Base-by-base conservation (phyloP, 2,797 vertebrate genomes). In the Alectoris magna region DNA sequence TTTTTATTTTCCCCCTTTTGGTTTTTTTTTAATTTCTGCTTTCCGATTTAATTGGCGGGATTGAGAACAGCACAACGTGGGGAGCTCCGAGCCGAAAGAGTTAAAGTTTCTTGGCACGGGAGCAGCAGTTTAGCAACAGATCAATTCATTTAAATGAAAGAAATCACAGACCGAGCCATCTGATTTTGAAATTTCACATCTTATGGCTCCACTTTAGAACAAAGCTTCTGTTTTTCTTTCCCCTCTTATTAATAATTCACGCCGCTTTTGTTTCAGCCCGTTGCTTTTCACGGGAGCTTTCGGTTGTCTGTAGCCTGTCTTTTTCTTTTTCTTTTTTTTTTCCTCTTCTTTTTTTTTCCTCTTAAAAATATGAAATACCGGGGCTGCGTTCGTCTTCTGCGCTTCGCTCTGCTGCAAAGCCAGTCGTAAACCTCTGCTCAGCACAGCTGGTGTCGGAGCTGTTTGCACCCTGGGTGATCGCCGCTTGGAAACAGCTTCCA, bases 81-180 rank as follows among this genome's bases (percentile, higher is more conserved):
- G n/a, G 22, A 53, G 76, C 22, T 94, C 66, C 89, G 88, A 91
- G 91, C 80, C 58, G 84, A 95, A 97, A 84, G 90, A 97, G 97
- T 97, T 97, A 94, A 98, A 90, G 93, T 94, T 97, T 97, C 95
- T 98, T 98, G 98, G 98, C 97, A 97, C 95, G 6, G 14, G 67
- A 95, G 87, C 92, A 91, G 91, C 78, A 96, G 96, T 98, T 97
- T 97, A 97, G 97, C 97, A 98, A 98, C 97, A 97, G 97, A 98
- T 98, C 97, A 98, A 97, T 98, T 98, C 97, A 98, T 98, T 98
- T 98, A 97, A 97, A 98, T 98, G 98, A 97, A 98, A 98, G 98
- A 96, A 96, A 96, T 96, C 95, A 94, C 89, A 90, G 92, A 87
- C 91, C 66, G 4, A 95, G 88, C 84, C 81, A 68, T 95, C 85